Base-by-base conservation (phyloP, 2,113 vertebrate genomes). In the Prietella phreatophila region DNA sequence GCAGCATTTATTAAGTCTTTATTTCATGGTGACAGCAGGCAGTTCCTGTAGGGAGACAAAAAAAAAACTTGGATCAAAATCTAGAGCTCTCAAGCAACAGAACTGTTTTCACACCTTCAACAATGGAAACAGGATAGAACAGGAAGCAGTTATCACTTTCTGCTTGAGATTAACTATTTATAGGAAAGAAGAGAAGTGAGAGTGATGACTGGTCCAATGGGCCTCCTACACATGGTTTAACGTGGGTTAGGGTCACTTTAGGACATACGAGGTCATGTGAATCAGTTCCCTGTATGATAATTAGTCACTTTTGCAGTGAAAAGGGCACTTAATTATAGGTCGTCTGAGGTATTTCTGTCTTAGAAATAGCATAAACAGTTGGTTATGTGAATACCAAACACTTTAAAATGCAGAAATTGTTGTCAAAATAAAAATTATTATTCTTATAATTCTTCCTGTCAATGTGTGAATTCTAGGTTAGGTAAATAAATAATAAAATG, bases 101-200 rank as follows among this genome's bases (percentile, higher is more conserved):
- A 83, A 83, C n/a, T 20, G 84, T 85, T 25, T 89, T 92, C 89
- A 80, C 91, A 92, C 88, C 82, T 89, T 86, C 47, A 60, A 47
- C 55, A 6, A 58, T 61, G 50, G 25, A 84, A 50, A 47, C n/a
- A 55, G 69, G 30, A 39, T 86, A 85, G 81, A 89, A 89, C 83
- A 84, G 90, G 88, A 91, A 93, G 83, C 90, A 86, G 91, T 92
- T 91, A 91, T 93, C 90, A 84, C 88, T 80, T 91, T 87, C 56
- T 80, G 65, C 69, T 65, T 17, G 33, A n/a, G 73, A 90, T 84
- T 22, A 85, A 81, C 61, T 79, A 75, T 85, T 50, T 78, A 85
- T 55, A 39, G 71, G 36, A 9, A 56, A 63, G 5, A 50, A 14
- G 22, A 42, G 85, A 56, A 87, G 73, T 56, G 67, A 87, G 84